phyloP scores from a whole-genome alignment of 92 coral and sea anemone species.

The Zoanthus solanderi region DNA sequence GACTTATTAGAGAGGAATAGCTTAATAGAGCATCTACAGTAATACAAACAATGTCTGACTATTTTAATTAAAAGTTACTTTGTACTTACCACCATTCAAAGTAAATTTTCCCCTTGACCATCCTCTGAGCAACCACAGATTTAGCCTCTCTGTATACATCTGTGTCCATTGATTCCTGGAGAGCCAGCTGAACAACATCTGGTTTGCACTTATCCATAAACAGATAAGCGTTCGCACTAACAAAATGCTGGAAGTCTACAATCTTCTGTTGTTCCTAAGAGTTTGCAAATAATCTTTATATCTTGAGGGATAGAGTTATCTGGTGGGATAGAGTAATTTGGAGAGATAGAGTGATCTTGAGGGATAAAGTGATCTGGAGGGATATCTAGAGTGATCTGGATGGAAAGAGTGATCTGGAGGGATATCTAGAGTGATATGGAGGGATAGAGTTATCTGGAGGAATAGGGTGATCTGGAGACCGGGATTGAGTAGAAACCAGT shows the following conservation, averaged over 20 bases:
- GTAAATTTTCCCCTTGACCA: conserved; percentile 69
- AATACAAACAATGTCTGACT: not conserved
- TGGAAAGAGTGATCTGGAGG: too few species aligned
- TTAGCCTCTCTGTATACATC: conserved; percentile 84
- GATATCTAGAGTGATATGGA: too few species aligned
- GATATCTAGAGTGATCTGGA: too few species aligned
- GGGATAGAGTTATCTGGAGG: not conserved
- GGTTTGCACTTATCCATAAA: conserved; percentile 86
- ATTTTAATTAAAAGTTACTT: not conserved
- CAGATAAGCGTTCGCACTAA: conserved; percentile 85
- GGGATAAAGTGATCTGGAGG: not conserved
- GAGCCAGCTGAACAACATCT: conserved; percentile 87
- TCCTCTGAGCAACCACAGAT: conserved; percentile 63
- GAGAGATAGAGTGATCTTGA: too few species aligned
- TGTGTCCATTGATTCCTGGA: conserved; percentile 79
- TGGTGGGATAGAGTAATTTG: too few species aligned
- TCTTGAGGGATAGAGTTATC: too few species aligned
- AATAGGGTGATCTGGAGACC: too few species aligned
- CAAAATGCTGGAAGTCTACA: conserved; percentile 88
- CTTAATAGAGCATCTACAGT: not conserved
- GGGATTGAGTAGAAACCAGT: too few species aligned
- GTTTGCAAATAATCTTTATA: not conserved
- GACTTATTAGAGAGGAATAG: too few species aligned
- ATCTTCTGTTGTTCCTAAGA: conserved; percentile 69
- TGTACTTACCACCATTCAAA: conserved; percentile 93